Percentiles rank a stretch among this genome's conserved stretches.
phyloP scores from a whole-genome alignment of 2,113 vertebrate species.

The Sylvilagus bachmani region DNA sequence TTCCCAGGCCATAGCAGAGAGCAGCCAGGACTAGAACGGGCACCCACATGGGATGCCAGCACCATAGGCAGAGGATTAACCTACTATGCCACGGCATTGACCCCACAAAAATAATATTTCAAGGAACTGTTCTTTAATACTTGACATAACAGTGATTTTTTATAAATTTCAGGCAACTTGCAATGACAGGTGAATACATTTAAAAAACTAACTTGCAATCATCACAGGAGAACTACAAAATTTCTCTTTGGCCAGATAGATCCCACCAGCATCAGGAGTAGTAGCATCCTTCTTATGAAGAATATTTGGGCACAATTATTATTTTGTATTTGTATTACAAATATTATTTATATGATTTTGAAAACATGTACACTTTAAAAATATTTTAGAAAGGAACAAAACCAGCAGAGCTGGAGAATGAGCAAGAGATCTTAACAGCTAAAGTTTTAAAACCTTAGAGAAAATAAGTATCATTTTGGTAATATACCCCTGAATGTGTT shows the following conservation, averaged over 20 bases:
- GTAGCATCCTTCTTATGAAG: neutral
- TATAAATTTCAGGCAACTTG: neutral
- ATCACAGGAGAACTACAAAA: neutral
- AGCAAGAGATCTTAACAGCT: neutral
- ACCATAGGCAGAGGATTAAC: no score
- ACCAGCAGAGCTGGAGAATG: neutral
- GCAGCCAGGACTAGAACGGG: no score
- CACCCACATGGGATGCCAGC: no score
- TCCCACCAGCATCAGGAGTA: neutral
- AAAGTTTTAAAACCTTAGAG: neutral
- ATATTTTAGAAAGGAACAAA: neutral
- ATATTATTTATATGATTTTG: constrained; percentile 28
- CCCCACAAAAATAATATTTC: no score
- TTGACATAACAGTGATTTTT: neutral
- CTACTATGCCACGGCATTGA: no score
- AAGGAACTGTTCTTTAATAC: neutral
- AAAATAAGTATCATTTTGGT: neutral
- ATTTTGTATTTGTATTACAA: neutral
- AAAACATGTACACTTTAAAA: neutral
- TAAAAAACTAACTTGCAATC: neutral
- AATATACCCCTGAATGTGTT: neutral
- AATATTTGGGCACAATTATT: neutral
- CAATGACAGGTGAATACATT: neutral
- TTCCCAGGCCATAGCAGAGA: no score
- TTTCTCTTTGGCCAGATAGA: neutral